phyloP scores from a whole-genome alignment of 2,797 vertebrate genomes.

The Netta rufina region DNA sequence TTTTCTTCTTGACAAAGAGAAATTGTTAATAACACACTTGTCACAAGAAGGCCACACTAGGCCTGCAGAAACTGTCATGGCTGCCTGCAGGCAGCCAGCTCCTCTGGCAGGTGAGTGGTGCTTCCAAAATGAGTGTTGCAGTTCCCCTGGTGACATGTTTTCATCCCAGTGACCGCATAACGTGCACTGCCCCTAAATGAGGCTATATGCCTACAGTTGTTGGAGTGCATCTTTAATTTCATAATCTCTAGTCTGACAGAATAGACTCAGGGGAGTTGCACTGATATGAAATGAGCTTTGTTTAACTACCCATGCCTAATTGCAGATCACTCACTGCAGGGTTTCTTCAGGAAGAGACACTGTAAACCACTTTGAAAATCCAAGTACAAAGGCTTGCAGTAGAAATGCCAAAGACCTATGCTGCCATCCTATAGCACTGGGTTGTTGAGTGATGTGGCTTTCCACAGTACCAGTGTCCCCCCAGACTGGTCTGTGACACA shows the following conservation, averaged over 20 bases:
- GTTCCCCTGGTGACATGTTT: fast-evolving
- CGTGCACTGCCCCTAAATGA: fast-evolving
- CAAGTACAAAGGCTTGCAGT: fast-evolving
- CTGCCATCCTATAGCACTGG: fast-evolving
- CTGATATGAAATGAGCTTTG: neutral
- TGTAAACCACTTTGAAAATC: neutral
- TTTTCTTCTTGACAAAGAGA: neutral
- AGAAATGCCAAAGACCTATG: fast-evolving
- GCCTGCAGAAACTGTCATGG: neutral
- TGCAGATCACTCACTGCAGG: neutral
- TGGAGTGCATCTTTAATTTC: fast-evolving
- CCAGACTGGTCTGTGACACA: fast-evolving
- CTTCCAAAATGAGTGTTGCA: fast-evolving
- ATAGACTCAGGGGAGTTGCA: neutral
- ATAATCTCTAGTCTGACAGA: neutral
- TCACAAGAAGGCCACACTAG: fast-evolving
- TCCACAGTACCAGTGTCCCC: neutral
- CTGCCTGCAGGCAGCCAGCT: fast-evolving
- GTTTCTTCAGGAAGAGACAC: neutral
- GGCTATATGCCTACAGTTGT: fast-evolving
- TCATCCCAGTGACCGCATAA: fast-evolving
- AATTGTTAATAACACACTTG: neutral
- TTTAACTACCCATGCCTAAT: conserved; percentile 10
- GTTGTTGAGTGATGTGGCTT: fast-evolving
- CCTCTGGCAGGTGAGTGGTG: fast-evolving